Evolutionary conservation across 2,797 vertebrate species (phyloP).

Genomic region (Hippopotamyrus pictus): DNA sequence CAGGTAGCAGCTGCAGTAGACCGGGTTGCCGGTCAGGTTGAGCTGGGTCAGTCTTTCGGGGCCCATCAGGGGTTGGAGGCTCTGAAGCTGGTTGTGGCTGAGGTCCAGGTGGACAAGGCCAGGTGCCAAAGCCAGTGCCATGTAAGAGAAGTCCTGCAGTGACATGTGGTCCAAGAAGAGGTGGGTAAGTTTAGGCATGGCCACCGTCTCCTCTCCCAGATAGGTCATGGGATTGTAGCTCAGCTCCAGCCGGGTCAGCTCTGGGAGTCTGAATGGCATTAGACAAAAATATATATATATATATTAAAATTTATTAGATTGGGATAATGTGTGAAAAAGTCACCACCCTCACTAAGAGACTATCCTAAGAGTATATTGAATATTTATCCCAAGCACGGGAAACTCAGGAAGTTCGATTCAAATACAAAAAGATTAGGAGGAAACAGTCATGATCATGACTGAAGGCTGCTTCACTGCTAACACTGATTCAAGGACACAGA

Average conservation of each 20-base stretch:
- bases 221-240: constrained; percentile 88
- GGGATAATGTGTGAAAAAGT: neutral
- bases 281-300: neutral
- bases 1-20: constrained; percentile 82
- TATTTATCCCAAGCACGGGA: neutral
- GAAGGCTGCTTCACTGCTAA: neutral
- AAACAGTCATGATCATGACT: neutral
- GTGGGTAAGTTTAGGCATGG: constrained; percentile 76
- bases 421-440: neutral
- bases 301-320: neutral
- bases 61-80: constrained; percentile 71
- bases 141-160: constrained; percentile 75
- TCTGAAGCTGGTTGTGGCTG: constrained; percentile 75
- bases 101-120: constrained; percentile 74
- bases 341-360: neutral
- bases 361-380: neutral
- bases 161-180: constrained; percentile 79
- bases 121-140: constrained; percentile 70
- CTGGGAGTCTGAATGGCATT: constrained; percentile 53
- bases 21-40: constrained; percentile 74
- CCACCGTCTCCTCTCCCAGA: constrained; percentile 70
- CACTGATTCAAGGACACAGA: neutral
- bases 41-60: constrained; percentile 60
- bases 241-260: constrained; percentile 72
- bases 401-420: neutral